phyloP scores from a whole-genome alignment of 2,113 vertebrate species.

The Solea solea region DNA sequence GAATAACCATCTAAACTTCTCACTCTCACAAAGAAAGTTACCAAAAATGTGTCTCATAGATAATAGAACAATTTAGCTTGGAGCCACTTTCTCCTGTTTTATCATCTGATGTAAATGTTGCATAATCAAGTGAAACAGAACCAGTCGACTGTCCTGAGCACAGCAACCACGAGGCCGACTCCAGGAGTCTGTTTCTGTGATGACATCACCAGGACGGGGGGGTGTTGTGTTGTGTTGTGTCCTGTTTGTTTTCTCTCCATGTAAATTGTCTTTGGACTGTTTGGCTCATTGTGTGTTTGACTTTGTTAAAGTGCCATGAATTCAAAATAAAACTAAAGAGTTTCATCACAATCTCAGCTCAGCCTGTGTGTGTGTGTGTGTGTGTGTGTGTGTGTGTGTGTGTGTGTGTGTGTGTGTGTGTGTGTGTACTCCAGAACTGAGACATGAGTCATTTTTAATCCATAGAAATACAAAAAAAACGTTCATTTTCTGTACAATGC shows the following conservation, averaged over 20 bases:
- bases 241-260: not conserved
- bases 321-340: not conserved
- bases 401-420: too few relatives aligned
- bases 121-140: conserved; percentile 1
- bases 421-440: too few relatives aligned
- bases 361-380: too few relatives aligned
- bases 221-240: not conserved
- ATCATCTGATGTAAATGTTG: conserved; percentile 4
- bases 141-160: not conserved
- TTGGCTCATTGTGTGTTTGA: conserved; percentile 31
- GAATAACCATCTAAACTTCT: not conserved
- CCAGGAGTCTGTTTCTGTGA: too few relatives aligned
- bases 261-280: conserved; percentile 30
- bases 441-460: too few relatives aligned
- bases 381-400: too few relatives aligned
- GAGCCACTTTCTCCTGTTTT: not conserved
- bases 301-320: conserved; percentile 31
- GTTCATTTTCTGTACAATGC: too few relatives aligned
- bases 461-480: too few relatives aligned
- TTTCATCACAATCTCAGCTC: too few relatives aligned
- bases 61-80: not conserved
- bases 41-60: not conserved
- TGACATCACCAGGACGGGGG: too few relatives aligned
- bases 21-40: not conserved
- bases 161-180: not conserved